These are phyloP conservation scores for Hoplodrina blanda DNA, from an alignment of 2,888 invertebrate species.

Conservation along the genomic window DNA sequence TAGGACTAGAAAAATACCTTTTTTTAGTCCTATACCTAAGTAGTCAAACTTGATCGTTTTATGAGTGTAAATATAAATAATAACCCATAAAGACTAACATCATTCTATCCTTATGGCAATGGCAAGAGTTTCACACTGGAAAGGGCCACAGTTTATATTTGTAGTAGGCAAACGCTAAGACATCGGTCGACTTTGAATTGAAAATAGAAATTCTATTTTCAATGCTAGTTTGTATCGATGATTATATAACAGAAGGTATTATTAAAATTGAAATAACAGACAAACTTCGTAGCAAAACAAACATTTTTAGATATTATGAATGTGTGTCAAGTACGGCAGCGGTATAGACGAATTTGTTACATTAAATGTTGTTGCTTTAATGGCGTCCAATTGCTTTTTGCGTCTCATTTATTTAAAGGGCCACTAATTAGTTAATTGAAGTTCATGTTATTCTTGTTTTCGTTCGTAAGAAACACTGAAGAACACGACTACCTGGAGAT, in stretches of 20 bases:
- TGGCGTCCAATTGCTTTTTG: constrained; percentile 4
- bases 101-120: too few species aligned
- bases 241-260: constrained; percentile 55
- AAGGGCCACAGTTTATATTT: background rate
- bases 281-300: constrained; percentile 60
- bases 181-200: constrained; percentile 34
- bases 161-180: background rate
- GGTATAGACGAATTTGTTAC: constrained; percentile 37
- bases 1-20: too few species aligned
- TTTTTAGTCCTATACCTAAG: too few species aligned
- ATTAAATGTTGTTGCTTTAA: constrained; percentile 29
- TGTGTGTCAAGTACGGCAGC: constrained; percentile 69
- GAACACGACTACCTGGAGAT: too few species aligned
- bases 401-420: background rate
- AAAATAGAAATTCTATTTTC: constrained; percentile 58
- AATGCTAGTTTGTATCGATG: constrained; percentile 39
- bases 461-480: too few species aligned
- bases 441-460: background rate
- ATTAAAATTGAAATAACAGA: constrained; percentile 52
- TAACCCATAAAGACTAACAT: too few species aligned
- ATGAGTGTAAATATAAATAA: too few species aligned
- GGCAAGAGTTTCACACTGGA: too few species aligned
- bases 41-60: too few species aligned
- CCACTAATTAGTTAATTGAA: background rate
- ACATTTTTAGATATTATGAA: constrained; percentile 63